A percentile compares a stretch with the other conserved stretches of the same genome.
These are phyloP conservation scores for Adelphocoris suturalis DNA, from an alignment of 2,888 invertebrate genomes.

Conservation along the genomic window DNA sequence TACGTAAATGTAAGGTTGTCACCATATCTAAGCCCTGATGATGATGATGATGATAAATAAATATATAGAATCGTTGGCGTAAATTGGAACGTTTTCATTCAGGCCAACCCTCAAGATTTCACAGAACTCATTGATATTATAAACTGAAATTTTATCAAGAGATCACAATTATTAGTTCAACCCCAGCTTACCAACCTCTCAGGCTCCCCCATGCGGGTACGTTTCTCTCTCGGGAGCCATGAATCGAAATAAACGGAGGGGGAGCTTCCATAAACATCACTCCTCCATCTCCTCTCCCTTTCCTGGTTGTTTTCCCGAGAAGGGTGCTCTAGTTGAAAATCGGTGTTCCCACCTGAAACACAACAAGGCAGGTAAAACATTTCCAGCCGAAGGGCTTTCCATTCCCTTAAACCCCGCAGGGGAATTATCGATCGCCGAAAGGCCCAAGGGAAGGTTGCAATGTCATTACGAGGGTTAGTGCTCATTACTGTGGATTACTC, in stretches of 20 bases:
- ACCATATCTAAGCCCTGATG: too few relatives aligned
- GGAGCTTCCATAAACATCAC: neutral
- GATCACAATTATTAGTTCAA: too few relatives aligned
- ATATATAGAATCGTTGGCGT: too few relatives aligned
- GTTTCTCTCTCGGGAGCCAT: neutral
- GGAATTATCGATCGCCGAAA: neutral
- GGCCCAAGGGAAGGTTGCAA: neutral
- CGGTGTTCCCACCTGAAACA: neutral
- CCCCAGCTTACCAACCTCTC: neutral
- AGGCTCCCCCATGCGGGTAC: neutral
- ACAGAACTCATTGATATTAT: too few relatives aligned
- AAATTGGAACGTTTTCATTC: too few relatives aligned
- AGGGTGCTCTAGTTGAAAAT: neutral
- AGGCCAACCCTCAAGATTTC: too few relatives aligned
- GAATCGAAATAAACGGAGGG: neutral
- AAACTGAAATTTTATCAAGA: too few relatives aligned
- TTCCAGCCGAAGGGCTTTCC: neutral
- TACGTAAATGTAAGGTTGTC: too few relatives aligned
- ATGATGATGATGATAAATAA: too few relatives aligned
- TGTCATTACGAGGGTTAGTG: slow-evolving; percentile 15
- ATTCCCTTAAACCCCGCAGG: neutral
- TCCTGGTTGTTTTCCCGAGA: neutral
- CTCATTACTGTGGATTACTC: slow-evolving; percentile 27
- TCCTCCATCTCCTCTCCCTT: neutral
- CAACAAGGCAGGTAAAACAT: slow-evolving; percentile 16